Conservation (phyloP, 2,888 invertebrate species). For the Pomacea canaliculata region DNA sequence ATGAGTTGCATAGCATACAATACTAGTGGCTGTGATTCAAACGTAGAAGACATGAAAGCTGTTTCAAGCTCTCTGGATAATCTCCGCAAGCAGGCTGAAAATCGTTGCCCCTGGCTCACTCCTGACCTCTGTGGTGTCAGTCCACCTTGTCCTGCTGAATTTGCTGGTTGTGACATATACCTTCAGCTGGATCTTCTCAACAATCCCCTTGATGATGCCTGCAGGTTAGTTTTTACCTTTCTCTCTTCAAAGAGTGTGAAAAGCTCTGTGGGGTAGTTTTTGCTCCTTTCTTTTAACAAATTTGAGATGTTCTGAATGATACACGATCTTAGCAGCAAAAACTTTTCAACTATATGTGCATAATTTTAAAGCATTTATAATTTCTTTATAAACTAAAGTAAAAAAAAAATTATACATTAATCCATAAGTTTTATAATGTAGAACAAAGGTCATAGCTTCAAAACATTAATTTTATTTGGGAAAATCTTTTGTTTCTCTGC, state of each 20-base stretch:
- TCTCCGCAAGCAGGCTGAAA: conserved; percentile 13
- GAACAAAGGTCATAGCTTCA: too few species aligned
- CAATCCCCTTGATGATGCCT: conserved; percentile 19
- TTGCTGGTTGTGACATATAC: conserved; percentile 28
- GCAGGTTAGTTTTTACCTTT: conserved; percentile 28
- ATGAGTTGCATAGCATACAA: conserved; percentile 33
- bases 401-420: too few species aligned
- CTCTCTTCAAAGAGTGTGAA: neutral
- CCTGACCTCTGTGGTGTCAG: conserved; percentile 27
- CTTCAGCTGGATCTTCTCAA: conserved; percentile 29
- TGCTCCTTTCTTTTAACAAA: too few species aligned
- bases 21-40: conserved; percentile 29
- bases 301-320: too few species aligned
- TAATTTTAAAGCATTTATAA: too few species aligned
- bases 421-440: neutral
- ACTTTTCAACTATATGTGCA: too few species aligned
- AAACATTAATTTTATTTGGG: too few species aligned
- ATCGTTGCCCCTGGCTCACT: conserved; percentile 30
- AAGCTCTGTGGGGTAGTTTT: neutral
- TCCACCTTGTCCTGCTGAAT: conserved; percentile 25
- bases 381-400: too few species aligned
- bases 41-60: conserved; percentile 16
- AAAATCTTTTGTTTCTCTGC: too few species aligned
- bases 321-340: too few species aligned
- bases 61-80: conserved; percentile 17